A percentile compares a stretch with the other conserved stretches of the same genome.
phyloP scores from a whole-genome alignment of 1,140 invertebrate genomes.

The Agraylea sexmaculata region DNA sequence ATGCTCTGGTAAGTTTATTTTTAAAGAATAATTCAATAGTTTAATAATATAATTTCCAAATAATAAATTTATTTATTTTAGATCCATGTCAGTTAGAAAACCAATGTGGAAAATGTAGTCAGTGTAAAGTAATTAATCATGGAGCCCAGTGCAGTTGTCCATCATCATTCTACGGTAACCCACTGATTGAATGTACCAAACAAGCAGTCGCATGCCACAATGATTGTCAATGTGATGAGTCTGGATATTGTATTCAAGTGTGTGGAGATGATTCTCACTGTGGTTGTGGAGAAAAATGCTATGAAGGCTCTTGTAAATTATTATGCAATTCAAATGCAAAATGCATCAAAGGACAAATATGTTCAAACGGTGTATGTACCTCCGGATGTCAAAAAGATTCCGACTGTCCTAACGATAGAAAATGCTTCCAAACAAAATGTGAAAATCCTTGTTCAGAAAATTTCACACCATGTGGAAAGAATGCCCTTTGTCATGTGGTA shows the following conservation, averaged over 20 bases:
- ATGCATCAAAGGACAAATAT: slow-evolving; percentile 42
- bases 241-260: slow-evolving; percentile 59
- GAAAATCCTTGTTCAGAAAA: slow-evolving; percentile 58
- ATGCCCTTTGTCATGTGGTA: slow-evolving; percentile 61
- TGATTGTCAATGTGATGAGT: slow-evolving; percentile 61
- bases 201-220: slow-evolving; percentile 53
- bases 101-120: slow-evolving; percentile 71
- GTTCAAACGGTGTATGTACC: slow-evolving; percentile 39
- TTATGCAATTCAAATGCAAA: slow-evolving; percentile 44
- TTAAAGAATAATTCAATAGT: slow-evolving; percentile 7
- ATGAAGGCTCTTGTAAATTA: slow-evolving; percentile 47
- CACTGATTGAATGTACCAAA: slow-evolving; percentile 58
- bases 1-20: slow-evolving; percentile 51
- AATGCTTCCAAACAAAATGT: slow-evolving; percentile 66
- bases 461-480: slow-evolving; percentile 51
- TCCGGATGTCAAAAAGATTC: slow-evolving; percentile 63
- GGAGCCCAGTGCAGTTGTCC: slow-evolving; percentile 75
- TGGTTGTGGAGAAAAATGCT: slow-evolving; percentile 60
- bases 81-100: slow-evolving; percentile 61
- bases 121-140: slow-evolving; percentile 71
- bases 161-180: slow-evolving; percentile 66
- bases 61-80: slow-evolving; percentile 28
- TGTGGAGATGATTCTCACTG: slow-evolving; percentile 60
- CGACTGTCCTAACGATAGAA: slow-evolving; percentile 67
- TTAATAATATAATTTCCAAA: slow-evolving; percentile 1